phyloP scores from a whole-genome alignment of 2,113 vertebrate species.

The Gnathonemus echidnorhynchus region DNA sequence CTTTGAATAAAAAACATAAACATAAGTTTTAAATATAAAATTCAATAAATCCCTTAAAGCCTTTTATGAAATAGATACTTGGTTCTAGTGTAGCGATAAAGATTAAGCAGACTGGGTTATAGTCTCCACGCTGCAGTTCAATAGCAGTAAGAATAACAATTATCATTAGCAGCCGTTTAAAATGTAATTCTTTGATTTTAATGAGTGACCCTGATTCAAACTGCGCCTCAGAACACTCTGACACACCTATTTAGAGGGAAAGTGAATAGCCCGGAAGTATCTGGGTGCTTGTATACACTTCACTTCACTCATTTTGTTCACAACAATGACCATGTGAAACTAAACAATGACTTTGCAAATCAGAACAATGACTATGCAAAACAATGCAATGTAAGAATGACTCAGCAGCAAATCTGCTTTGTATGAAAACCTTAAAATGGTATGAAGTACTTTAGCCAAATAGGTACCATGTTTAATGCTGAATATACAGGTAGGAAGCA shows the following conservation, averaged over 20 bases:
- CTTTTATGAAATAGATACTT: not conserved
- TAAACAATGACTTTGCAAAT: not conserved
- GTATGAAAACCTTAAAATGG: conserved; percentile 5
- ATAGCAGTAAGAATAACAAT: not conserved
- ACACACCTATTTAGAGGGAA: not conserved
- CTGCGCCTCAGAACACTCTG: not conserved
- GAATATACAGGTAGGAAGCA: not conserved
- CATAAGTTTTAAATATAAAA: not conserved
- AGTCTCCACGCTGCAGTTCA: not conserved
- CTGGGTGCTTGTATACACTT: not conserved
- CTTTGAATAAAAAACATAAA: not conserved
- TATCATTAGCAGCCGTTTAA: not conserved
- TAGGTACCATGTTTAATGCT: not conserved
- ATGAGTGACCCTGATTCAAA: not conserved
- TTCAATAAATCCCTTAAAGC: not conserved
- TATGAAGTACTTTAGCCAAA: not conserved
- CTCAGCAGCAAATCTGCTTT: not conserved
- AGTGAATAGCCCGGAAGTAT: not conserved
- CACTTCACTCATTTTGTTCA: not conserved
- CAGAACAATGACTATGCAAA: not conserved
- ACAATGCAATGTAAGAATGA: not conserved
- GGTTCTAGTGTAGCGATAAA: not conserved
- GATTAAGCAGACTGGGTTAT: not conserved
- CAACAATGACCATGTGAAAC: not conserved
- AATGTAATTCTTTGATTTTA: not conserved